Evolutionary conservation across 2,888 invertebrate genomes (phyloP), one percentile per base, ranked within the genome.

Genomic region (Nasonia oneida): DNA sequence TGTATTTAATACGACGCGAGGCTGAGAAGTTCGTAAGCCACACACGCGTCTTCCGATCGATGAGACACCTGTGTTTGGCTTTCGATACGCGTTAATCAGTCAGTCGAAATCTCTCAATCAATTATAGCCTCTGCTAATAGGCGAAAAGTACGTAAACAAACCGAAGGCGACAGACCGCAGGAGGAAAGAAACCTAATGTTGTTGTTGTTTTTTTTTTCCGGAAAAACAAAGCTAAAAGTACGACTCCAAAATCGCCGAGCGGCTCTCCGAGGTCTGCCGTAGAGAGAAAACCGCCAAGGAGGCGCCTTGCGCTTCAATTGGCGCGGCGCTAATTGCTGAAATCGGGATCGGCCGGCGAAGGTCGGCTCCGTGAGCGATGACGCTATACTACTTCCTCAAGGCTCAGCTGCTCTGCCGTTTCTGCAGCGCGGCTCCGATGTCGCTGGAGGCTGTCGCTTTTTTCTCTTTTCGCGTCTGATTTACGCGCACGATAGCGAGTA

Each of bases 321-420:
- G 75, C 82, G 82, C 76, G 77, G 53, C 64, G 83, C 64, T 83
- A 78, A 83, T 83, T 73, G 73, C 64, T 83, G 73, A 83, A 83
- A 83, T 83, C 83, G 78, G 78, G 83, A 78, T 78, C 73, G 83
- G 64, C 71, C 64, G 18, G n/a, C 37, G 79, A 70, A 79, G 79
- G 79, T 37, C 37, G 50, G 0, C 15, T 23, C 29, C 6, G 14
- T 33, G 23, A 8, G 67, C 57, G 77, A 78, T 42, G 64, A 76
- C 64, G 64, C 64, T 67, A 29, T 29, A 29, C 29, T 29, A 33
- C 67, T 67, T 33, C 67, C 67, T 67, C 67, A 67, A 67, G 67
- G 67, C 14, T 67, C n/a, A 67, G 64, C 61, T 61, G 42, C 23
- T 37, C 61, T 61, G 42, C 42, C 4, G 37, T 1, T 37, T 4